phyloP scores from a whole-genome alignment of 1,140 invertebrate genomes.

The Drosophila erecta region DNA sequence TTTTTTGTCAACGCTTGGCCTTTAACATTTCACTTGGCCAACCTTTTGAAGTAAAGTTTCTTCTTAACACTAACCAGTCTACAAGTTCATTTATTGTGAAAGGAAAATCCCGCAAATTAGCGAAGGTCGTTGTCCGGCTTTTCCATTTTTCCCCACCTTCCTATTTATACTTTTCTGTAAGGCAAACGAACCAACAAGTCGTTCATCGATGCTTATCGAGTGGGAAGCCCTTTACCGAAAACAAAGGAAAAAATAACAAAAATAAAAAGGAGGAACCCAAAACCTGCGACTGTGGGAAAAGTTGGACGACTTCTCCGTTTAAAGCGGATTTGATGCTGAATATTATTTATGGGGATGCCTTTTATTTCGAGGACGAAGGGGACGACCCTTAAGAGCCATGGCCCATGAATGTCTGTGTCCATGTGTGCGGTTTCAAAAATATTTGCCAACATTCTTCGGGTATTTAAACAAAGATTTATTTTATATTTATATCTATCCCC shows the following conservation, averaged over 20 bases:
- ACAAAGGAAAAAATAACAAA: slow-evolving; percentile 3
- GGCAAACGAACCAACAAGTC: not conserved
- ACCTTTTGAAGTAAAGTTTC: not conserved
- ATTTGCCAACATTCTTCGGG: slow-evolving; percentile 80
- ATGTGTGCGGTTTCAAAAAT: slow-evolving; percentile 56
- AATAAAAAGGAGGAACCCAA: slow-evolving; percentile 22
- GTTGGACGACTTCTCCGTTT: slow-evolving; percentile 52
- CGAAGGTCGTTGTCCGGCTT: slow-evolving; percentile 30
- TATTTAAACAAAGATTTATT: slow-evolving; percentile 83
- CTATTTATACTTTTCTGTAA: not conserved
- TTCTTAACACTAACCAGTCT: not conserved
- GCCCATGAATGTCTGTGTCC: slow-evolving; percentile 4
- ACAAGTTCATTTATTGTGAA: slow-evolving; percentile 17
- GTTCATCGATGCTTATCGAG: slow-evolving; percentile 45
- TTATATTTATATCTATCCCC: slow-evolving; percentile 59
- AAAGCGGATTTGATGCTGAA: slow-evolving; percentile 80
- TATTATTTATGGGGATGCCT: slow-evolving; percentile 75
- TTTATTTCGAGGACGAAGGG: slow-evolving; percentile 59
- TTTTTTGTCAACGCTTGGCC: slow-evolving; percentile 16
- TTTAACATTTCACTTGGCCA: slow-evolving; percentile 1
- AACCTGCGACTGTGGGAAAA: slow-evolving; percentile 6
- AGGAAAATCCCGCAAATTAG: slow-evolving; percentile 46
- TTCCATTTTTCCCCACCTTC: not conserved
- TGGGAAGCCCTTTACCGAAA: slow-evolving; percentile 1
- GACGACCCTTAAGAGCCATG: slow-evolving; percentile 56